Evolutionary conservation across 2,888 invertebrate species (phyloP).

Genomic region (Danaus chrysippus): DNA sequence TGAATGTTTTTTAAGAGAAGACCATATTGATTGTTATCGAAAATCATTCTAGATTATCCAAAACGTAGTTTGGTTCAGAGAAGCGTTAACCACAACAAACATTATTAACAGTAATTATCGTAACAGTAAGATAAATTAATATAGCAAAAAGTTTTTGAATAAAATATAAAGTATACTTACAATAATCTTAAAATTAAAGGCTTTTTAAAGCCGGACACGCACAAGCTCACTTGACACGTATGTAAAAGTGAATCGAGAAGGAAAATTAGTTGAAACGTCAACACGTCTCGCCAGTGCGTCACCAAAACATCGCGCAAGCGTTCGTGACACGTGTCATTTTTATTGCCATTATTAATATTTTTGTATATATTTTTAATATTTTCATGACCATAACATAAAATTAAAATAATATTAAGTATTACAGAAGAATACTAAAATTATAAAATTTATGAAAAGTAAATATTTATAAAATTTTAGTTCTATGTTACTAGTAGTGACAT

Average conservation of each 20-base stretch:
- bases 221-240: constrained; percentile 73
- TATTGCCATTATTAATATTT: constrained; percentile 33
- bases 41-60: constrained; percentile 33
- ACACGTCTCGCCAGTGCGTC: constrained; percentile 43
- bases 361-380: neutral
- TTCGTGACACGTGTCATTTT: constrained; percentile 43
- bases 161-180: constrained; percentile 60
- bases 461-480: too few relatives aligned
- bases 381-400: neutral
- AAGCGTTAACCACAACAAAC: neutral
- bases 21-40: constrained; percentile 23
- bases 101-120: neutral
- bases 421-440: too few relatives aligned
- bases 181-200: constrained; percentile 72
- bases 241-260: constrained; percentile 63
- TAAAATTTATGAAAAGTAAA: too few relatives aligned
- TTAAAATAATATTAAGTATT: neutral
- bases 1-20: constrained; percentile 22
- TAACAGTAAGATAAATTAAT: constrained; percentile 18
- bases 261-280: constrained; percentile 37
- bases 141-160: constrained; percentile 32
- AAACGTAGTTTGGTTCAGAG: constrained; percentile 23
- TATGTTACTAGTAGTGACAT: too few relatives aligned
- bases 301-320: constrained; percentile 26
- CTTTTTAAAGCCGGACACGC: constrained; percentile 61